Evolutionary conservation across 2,113 vertebrate genomes (phyloP), one percentile per base, ranked within the genome.

Genomic region (Xiphophorus maculatus): DNA sequence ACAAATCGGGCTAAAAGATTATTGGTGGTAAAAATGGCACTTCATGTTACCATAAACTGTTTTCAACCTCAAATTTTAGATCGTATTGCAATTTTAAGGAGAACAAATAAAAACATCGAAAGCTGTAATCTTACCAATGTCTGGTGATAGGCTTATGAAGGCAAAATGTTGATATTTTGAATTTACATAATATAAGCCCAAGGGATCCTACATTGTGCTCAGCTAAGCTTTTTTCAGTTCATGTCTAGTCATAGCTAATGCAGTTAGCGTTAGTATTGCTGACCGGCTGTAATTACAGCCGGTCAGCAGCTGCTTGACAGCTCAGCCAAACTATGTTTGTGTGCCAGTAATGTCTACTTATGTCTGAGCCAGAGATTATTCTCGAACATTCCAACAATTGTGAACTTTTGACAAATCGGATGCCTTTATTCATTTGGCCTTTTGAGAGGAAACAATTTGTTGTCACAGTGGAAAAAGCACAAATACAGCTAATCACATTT

Each of bases 191-290:
- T n/a, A 13, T 15, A 27, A 44, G 27, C 17, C 27, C 22, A 44
- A 28, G 28, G 37, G 19, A 22, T 64, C 32, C 63, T 76, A 42
- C 69, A 73, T 77, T 78, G 85, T 72, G 75, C 86, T 81, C 81
- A 83, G 29, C n/a, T 73, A 65, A 60, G 71, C 83, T 76, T 30
- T 75, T 25, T 22, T n/a, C 51, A 58, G 51, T n/a, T 25, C 25
- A n/a, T 6, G 19, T n/a, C 51, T n/a, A 10, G 51, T 10, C 3
- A 58, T 58, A 58, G 51, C 51, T 58, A 22, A 69, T 77, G 44
- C 63, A 69, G 25, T 73, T 54, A 28, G 42, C 35, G 10, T 37
- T 37, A 12, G 35, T 37, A 37, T 37, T 11, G 35, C 2, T 37
- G 35, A 37, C 35, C 30, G 29, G 42, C 35, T 15, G n/a, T 68